phyloP scores from a whole-genome alignment of 2,797 vertebrate species.

The Pitangus sulphuratus region DNA sequence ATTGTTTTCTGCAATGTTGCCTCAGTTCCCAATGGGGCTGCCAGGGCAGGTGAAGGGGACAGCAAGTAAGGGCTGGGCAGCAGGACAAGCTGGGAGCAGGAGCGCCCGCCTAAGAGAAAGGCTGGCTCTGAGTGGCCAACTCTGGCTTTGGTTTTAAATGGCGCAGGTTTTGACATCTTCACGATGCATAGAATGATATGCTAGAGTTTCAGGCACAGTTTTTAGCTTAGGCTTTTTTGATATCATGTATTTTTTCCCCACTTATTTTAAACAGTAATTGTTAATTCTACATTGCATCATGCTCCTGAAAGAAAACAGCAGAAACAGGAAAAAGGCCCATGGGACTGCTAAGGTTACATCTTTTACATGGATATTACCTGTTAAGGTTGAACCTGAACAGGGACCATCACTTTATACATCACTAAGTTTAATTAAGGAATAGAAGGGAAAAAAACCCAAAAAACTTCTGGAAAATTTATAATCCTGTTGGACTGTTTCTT shows the following conservation, averaged over 20 bases:
- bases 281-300: not conserved
- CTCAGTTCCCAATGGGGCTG: not conserved
- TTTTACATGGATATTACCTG: not conserved
- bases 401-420: not conserved
- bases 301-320: not conserved
- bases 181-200: rapidly evolving
- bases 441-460: not conserved
- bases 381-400: not conserved
- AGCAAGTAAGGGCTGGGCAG: not conserved
- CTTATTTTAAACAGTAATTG: not conserved
- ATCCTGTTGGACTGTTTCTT: not conserved
- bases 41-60: rapidly evolving
- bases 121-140: rapidly evolving
- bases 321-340: not conserved
- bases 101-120: not conserved
- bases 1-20: rapidly evolving
- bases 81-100: not conserved
- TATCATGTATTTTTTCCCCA: not conserved
- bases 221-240: not conserved
- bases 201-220: not conserved
- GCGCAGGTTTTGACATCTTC: rapidly evolving
- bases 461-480: not conserved
- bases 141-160: not conserved
- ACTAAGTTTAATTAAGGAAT: not conserved
- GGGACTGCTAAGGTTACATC: not conserved